phyloP scores from a whole-genome alignment of 2,888 invertebrate genomes.

The Hydriomena furcata region DNA sequence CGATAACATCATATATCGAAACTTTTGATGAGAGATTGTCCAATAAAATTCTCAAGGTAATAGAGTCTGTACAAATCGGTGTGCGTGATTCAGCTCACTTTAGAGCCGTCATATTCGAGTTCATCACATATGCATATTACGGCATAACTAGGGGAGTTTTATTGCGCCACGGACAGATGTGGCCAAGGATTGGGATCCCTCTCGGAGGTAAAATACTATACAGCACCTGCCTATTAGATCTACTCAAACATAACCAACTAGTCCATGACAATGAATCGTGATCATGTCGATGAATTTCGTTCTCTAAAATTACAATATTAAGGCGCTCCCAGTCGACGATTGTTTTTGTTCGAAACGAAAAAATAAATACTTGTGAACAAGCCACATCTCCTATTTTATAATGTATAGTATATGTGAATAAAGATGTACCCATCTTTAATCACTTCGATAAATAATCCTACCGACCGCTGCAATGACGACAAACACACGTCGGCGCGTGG shows the following conservation, averaged over 20 bases:
- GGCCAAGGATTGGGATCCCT: constrained; percentile 61
- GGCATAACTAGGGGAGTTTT: constrained; percentile 71
- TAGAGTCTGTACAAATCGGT: constrained; percentile 23
- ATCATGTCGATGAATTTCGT: no score
- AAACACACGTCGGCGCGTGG: no score
- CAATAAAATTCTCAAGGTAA: constrained; percentile 9
- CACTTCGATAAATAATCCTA: no score
- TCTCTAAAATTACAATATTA: no score
- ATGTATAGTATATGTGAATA: no score
- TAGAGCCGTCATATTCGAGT: constrained; percentile 58
- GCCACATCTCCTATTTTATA: no score
- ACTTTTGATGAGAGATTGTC: not conserved
- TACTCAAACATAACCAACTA: not conserved
- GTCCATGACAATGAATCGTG: no score
- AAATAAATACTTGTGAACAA: no score
- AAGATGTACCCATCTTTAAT: no score
- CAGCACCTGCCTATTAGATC: constrained; percentile 34
- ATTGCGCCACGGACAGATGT: constrained; percentile 72
- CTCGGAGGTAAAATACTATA: constrained; percentile 16
- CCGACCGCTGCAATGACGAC: no score
- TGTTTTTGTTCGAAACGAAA: no score
- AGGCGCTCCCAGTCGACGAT: no score
- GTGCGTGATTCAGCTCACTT: constrained; percentile 58
- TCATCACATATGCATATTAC: constrained; percentile 77
- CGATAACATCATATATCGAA: not conserved